Evolutionary conservation across 2,113 vertebrate species (phyloP), one percentile per base, ranked within the genome.

Genomic region (Orycteropus afer): DNA sequence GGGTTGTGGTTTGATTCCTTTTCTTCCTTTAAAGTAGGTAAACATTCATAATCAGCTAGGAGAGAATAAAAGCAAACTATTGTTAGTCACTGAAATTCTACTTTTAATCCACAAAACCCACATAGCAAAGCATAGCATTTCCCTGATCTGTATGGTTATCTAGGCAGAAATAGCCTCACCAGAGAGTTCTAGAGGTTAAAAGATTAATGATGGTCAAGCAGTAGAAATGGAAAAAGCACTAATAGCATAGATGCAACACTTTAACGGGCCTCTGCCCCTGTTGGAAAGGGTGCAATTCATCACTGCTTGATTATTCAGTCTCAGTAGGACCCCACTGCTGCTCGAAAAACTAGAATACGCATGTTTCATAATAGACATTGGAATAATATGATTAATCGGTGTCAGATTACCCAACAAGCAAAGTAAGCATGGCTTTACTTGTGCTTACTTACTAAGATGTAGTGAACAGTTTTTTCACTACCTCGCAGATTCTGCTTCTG

Each of bases 21-120:
- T 97, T 99, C 98, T 98, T 99, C 98, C 97, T 98, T 98, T 93
- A 99, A 89, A 67, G 98, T 98, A 90, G 98, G 98, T 90, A 99
- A 97, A 93, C 98, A 98, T 88, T 98, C 98, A 96, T 69, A 96
- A 71, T 98, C 96, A 1, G 96, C 98, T 99, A 95, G 89, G 94
- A 98, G 89, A 96, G 65, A 73, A 79, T 34, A 69, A 94, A 91
- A 97, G 86, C 25, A 96, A 77, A 42, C 22, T 15, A 5, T 0
- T 34, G 73, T 98, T 96, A 97, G 29, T 96, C 53, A 76, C 93
- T 23, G 71, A 40, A 85, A 88, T 42, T 92, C 84, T 13, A 27
- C 84, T 51, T 73, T 78, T 87, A 74, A 29, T 67, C 93, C 45
- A 47, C 51, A 51, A 65, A 51, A 77, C 57, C 37, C n/a, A 22